These are phyloP conservation scores for Artibeus lituratus DNA, from an alignment of 2,797 vertebrate genomes.

Conservation along the genomic window DNA sequence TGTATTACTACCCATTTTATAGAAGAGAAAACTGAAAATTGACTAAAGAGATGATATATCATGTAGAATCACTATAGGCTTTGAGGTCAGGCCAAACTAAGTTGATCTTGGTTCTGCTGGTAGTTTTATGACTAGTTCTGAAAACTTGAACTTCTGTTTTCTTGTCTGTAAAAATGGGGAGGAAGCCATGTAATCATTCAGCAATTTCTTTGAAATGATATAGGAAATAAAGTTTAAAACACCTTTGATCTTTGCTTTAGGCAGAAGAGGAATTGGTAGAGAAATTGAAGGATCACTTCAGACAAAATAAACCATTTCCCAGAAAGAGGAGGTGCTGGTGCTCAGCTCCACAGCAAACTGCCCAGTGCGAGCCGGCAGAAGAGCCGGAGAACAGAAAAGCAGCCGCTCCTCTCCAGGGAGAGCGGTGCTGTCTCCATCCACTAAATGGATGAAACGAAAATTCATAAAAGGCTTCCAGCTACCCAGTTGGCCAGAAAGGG, in stretches of 20 bases:
- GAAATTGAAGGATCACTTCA: conserved; percentile 34
- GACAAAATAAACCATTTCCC: conserved; percentile 37
- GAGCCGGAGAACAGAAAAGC: conserved; percentile 45
- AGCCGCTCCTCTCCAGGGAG: conserved; percentile 38
- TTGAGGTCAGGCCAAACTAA: background rate
- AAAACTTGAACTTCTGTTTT: background rate
- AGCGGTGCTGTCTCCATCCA: conserved; percentile 30
- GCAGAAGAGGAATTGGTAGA: background rate
- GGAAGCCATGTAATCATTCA: background rate
- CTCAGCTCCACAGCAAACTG: conserved; percentile 55
- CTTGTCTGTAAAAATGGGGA: background rate
- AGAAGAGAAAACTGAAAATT: conserved; percentile 34
- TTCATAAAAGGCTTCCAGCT: conserved; percentile 56
- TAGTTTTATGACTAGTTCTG: background rate
- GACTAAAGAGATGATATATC: background rate
- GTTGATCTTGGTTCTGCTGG: background rate
- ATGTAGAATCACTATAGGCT: background rate
- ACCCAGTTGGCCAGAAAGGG: conserved; percentile 45
- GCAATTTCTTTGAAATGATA: conserved; percentile 15
- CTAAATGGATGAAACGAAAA: conserved; percentile 51
- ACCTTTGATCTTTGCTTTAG: background rate
- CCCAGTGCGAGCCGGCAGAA: conserved; percentile 55
- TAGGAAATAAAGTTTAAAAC: background rate
- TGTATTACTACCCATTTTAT: background rate
- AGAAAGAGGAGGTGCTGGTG: conserved; percentile 17